A percentile compares a stretch with the other conserved stretches of the same genome.
Evolutionary conservation across 1,140 invertebrate genomes (phyloP).

Genomic region (Megalonaias nervosa): DNA sequence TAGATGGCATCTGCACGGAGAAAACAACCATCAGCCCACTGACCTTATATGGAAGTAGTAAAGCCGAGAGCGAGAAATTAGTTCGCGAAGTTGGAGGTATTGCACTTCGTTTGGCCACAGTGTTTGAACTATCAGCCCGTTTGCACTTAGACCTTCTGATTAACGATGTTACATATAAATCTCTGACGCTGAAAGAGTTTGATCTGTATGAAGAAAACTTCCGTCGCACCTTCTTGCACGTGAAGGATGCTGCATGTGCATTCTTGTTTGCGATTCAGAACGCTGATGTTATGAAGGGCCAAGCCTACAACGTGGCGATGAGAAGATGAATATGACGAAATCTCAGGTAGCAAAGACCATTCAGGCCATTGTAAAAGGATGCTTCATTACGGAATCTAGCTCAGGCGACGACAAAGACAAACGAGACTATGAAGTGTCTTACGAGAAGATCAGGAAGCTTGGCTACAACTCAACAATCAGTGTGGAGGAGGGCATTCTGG

Average conservation of each 20-base stretch:
- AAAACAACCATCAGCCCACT: slow-evolving; percentile 58
- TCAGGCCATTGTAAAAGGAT: slow-evolving; percentile 27
- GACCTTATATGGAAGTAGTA: slow-evolving; percentile 45
- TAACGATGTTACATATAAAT: slow-evolving; percentile 63
- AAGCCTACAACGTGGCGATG: slow-evolving; percentile 59
- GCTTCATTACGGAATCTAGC: too few species aligned
- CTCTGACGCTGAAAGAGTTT: slow-evolving; percentile 55
- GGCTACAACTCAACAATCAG: too few species aligned
- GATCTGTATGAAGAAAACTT: slow-evolving; percentile 63
- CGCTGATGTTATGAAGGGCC: too few species aligned
- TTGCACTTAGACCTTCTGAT: slow-evolving; percentile 61
- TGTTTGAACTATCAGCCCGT: slow-evolving; percentile 62
- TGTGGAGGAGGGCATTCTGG: slow-evolving; percentile 41
- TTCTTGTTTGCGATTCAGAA: not conserved
- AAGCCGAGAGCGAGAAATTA: too few species aligned
- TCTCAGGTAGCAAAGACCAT: slow-evolving; percentile 51
- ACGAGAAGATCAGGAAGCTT: too few species aligned
- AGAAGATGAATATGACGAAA: slow-evolving; percentile 58
- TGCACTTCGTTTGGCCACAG: slow-evolving; percentile 59
- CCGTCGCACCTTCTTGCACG: slow-evolving; percentile 25
- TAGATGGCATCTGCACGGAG: slow-evolving; percentile 56
- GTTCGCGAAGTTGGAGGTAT: not conserved
- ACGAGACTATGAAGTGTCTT: too few species aligned
- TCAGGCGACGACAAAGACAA: too few species aligned
- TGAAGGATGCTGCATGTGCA: too few species aligned